Evolutionary conservation across 2,113 vertebrate species (phyloP).

Genomic region (Girardinichthys multiradiatus): DNA sequence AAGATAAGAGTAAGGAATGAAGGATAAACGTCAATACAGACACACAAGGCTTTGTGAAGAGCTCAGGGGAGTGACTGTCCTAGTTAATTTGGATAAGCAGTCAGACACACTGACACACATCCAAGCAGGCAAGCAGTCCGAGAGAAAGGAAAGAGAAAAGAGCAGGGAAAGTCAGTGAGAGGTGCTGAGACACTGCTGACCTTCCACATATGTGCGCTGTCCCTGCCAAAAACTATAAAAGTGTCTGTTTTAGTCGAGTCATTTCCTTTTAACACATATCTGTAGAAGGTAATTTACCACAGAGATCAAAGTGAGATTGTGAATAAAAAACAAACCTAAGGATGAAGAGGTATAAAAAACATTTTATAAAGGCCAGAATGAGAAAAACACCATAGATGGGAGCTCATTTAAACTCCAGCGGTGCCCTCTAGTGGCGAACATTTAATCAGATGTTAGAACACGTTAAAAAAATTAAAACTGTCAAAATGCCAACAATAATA

Average conservation of each 20-base stretch:
- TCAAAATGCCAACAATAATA: neutral
- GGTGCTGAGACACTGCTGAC: neutral
- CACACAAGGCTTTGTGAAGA: slow-evolving; percentile 26
- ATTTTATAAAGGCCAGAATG: neutral
- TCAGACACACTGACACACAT: slow-evolving; percentile 53
- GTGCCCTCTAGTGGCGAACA: slow-evolving; percentile 44
- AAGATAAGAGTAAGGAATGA: slow-evolving; percentile 51
- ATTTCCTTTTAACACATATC: neutral
- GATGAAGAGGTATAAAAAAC: neutral
- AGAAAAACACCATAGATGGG: neutral
- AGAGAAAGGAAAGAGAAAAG: slow-evolving; percentile 1
- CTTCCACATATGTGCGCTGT: neutral
- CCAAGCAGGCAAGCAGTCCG: slow-evolving; percentile 10
- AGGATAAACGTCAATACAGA: slow-evolving; percentile 19
- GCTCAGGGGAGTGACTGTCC: slow-evolving; percentile 55
- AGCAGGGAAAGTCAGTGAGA: neutral
- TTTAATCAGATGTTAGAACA: neutral
- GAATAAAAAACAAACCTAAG: neutral
- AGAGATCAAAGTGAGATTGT: too few species aligned
- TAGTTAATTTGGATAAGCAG: slow-evolving; percentile 53
- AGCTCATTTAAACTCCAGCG: neutral
- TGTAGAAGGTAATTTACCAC: too few species aligned
- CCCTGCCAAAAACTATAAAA: too few species aligned
- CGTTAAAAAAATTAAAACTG: neutral
- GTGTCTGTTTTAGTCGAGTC: neutral